Percentiles rank a stretch among this genome's conserved stretches.
These are phyloP conservation scores for Coptodon rendalli DNA, from an alignment of 2,113 vertebrate species.

Conservation along the genomic window DNA sequence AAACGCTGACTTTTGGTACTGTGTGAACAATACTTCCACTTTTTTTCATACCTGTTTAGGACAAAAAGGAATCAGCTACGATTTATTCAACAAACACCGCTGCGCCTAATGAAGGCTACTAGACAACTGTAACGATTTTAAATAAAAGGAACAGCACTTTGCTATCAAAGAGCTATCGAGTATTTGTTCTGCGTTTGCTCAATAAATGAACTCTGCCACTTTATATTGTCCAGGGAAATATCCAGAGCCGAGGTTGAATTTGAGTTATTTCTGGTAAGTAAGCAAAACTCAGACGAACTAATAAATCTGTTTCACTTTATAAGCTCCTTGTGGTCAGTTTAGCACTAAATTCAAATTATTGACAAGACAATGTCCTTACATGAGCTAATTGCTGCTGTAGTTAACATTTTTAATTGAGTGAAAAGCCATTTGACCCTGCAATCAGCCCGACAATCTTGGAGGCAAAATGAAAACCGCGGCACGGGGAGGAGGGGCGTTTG, in stretches of 20 bases:
- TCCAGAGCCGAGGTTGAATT: not conserved
- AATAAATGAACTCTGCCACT: not conserved
- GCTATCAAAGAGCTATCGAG: not conserved
- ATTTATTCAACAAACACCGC: not conserved
- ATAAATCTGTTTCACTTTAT: not conserved
- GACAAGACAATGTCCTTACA: not conserved
- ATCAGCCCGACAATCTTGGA: not conserved
- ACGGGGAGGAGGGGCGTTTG: not conserved
- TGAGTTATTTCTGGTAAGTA: not conserved
- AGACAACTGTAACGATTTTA: not conserved
- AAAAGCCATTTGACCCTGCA: not conserved
- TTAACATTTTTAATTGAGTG: slow-evolving; percentile 1
- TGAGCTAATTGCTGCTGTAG: not conserved
- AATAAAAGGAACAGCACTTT: not conserved
- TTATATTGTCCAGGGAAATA: not conserved
- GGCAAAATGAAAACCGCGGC: not conserved
- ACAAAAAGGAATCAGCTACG: rapidly evolving
- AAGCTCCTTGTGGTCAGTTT: not conserved
- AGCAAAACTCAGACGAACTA: not conserved
- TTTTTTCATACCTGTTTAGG: not conserved
- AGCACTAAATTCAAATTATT: not conserved
- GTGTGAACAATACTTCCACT: not conserved
- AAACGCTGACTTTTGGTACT: not conserved
- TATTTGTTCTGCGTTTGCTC: not conserved
- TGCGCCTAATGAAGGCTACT: not conserved